Percentiles rank a stretch among this genome's conserved stretches.
phyloP scores from a whole-genome alignment of 2,888 invertebrate genomes.

The Xanthia icteritia region DNA sequence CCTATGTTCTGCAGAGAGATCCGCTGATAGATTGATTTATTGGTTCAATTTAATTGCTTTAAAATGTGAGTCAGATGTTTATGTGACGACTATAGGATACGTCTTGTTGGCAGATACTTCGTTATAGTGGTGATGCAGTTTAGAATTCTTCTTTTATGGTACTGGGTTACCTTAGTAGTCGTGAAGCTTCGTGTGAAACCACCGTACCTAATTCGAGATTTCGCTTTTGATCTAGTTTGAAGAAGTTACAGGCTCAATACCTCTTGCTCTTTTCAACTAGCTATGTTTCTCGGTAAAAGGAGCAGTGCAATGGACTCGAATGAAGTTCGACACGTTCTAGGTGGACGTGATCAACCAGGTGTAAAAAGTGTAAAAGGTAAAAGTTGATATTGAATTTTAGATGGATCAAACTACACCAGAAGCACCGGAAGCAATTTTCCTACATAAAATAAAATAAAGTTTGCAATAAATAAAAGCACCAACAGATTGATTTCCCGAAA shows the following conservation, averaged over 20 bases:
- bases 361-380: background rate
- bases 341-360: background rate
- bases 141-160: background rate
- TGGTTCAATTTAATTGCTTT: background rate
- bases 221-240: constrained; percentile 5
- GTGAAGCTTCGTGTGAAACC: background rate
- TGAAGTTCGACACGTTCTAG: background rate
- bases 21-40: constrained; percentile 6
- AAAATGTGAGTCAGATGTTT: background rate
- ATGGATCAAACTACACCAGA: background rate
- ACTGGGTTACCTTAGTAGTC: background rate
- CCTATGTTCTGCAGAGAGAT: background rate
- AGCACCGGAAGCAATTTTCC: too few relatives aligned
- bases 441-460: background rate
- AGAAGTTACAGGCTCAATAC: background rate
- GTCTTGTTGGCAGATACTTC: background rate
- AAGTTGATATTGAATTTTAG: background rate
- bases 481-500: constrained; percentile 10
- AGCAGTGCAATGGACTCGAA: background rate
- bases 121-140: background rate
- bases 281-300: background rate
- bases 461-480: background rate
- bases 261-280: background rate
- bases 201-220: background rate
- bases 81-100: background rate